Base-by-base conservation (phyloP, 2,888 invertebrate genomes). In the Spilarctia lutea region DNA sequence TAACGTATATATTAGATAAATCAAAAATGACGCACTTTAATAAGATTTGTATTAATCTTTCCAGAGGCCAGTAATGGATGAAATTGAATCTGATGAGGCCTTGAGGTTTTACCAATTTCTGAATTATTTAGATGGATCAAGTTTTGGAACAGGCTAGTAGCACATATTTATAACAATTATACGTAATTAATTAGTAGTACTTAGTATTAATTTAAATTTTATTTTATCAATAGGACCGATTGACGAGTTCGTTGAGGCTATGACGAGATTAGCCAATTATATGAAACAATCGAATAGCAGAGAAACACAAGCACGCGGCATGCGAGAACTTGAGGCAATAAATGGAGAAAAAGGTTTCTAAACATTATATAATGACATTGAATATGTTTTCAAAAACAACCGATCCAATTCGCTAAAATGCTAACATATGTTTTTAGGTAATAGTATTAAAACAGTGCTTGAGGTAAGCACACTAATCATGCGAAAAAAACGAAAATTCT, bases 31-130 rank as follows among this genome's bases (percentile, higher is more conserved):
- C 3, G 48, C 11, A 48, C 48, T 20, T 48, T 6, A 20, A 20
- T 48, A 1, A 45, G 18, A 18, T 33, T 68, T 27, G 18, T 24
- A 30, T 16, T 10, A 16, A 56, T 20, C 10, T 71, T 86, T 88
- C 83, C 85, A 96, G 96, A 90, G 96, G 81, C 95, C 96, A 6
- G 96, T 96, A 0, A 96, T 96, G 95, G 96, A 96, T 79, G 96
- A 96, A 89, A 93, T 95, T 72, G 95, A 96, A 90, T 96, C 96
- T 2, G 96, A 96, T 52, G 96, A 96, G 85, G 96, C 96, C 0
- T 83, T 96, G 20, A 88, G 95, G 76, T 96, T 95, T 83, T 95
- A 95, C 81, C 95, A 95, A 83, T 96, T 95, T 88, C 84, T 96
- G 6, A 96, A 96, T 83, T 96, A 96, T 82, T 89, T 96, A 74